Evolutionary conservation across 2,113 vertebrate genomes (phyloP).

Genomic region (Ptilonorhynchus violaceus): DNA sequence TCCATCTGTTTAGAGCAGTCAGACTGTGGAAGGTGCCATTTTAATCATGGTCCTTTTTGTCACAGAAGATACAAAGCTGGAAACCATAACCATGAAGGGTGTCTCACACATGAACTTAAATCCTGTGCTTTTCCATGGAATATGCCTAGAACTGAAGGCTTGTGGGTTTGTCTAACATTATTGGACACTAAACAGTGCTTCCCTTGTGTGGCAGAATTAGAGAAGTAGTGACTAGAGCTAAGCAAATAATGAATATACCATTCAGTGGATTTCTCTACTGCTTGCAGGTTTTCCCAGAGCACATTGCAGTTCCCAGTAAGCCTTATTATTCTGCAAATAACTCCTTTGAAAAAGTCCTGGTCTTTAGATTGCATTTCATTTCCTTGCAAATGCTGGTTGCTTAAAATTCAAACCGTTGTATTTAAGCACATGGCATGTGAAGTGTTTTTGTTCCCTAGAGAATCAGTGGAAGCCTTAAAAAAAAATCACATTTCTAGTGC

Average conservation of each 20-base stretch:
- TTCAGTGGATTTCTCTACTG: not conserved
- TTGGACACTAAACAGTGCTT: not conserved
- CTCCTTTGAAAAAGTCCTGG: not conserved
- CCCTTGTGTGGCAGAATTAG: not conserved
- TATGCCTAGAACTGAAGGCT: not conserved
- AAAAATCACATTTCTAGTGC: not conserved
- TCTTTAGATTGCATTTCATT: constrained; percentile 40
- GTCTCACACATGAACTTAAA: not conserved
- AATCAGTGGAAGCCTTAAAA: not conserved
- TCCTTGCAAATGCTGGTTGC: constrained; percentile 16
- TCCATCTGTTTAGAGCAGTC: not conserved
- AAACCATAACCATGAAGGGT: not conserved
- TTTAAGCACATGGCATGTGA: not conserved
- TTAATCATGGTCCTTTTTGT: not conserved
- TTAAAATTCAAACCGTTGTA: constrained; percentile 47
- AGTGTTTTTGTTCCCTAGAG: constrained; percentile 5
- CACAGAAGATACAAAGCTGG: not conserved
- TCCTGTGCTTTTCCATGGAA: not conserved
- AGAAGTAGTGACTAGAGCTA: not conserved
- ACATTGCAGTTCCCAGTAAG: not conserved
- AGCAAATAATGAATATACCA: constrained; percentile 34
- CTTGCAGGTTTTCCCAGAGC: constrained; percentile 7
- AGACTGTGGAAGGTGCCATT: not conserved
- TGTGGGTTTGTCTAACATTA: not conserved
- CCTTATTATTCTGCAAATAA: constrained; percentile 46